Evolutionary conservation across 2,797 vertebrate species (phyloP), one percentile per base, ranked within the genome.

Genomic region (Smutsia gigantea): DNA sequence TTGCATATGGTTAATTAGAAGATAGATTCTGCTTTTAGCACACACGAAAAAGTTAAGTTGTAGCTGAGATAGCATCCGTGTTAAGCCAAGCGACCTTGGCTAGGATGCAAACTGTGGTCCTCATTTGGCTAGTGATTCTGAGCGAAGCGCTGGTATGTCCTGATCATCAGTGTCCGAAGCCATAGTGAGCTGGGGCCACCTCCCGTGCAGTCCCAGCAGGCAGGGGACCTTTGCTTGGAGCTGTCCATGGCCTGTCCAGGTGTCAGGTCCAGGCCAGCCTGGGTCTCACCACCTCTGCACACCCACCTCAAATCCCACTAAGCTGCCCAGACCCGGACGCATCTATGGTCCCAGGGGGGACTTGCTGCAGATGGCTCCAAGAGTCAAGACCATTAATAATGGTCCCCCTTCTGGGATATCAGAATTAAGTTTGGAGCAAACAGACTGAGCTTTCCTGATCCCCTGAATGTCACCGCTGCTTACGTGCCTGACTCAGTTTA

Each of bases 391-490:
- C 66, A n/a, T 7, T 53, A 14, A 53, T 57, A 37, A 31, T 64
- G 10, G 46, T 46, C 46, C 11, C 46, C 10, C 11, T 46, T 46
- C 46, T 46, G 46, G 46, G 46, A 46, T 46, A 46, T 46, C 46
- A 46, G 46, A 49, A 19, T 9, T 4, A 42, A 34, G 42, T 2
- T 4, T 63, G 74, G 7, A 17, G 46, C 51, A 55, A 63, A 14
- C 3, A 19, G 0, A 19, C 5, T 87, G 63, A 23, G 19, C n/a
- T 39, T 79, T 83, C 79, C 34, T 4, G 4, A 51, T 2, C 19
- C 15, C 4, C 4, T 0, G 31, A 37, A 0, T 15, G 25, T 1
- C 11, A 0, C 11, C 61, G 13, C 2, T 0, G 55, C 19, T 0
- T 8, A 3, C 0, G 0, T 0, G 21, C 37, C 81, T 7, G 39